Evolutionary conservation across 1,140 invertebrate genomes (phyloP), one percentile per base, ranked within the genome.

Genomic region (Gyrodactylus bullatarudis): DNA sequence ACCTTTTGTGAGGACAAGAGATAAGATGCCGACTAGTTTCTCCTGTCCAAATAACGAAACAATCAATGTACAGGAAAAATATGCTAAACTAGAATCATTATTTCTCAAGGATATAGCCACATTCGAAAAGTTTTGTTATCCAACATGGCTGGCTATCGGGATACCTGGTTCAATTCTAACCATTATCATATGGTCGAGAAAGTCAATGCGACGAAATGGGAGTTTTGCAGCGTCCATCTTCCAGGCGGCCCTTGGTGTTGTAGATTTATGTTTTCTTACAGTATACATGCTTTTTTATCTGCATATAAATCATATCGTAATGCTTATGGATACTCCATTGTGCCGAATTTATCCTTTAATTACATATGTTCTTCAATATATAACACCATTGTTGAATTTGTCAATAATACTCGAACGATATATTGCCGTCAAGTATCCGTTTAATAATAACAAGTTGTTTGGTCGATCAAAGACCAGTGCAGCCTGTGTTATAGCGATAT

Each of bases 341-440:
- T 71, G 70, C n/a, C 23, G 24, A 23, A 21, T 71, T 20, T 71
- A 23, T 71, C 70, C 70, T 1, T 20, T 71, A 23, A 71, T 71
- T 8, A 26, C 21, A 20, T 23, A 21, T 20, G 20, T 68, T 2
- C n/a, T 68, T 2, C 68, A 71, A 24, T 71, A 71, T 26, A 19
- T 26, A 25, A 23, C 70, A 71, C 70, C 70, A 16, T n/a, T 71
- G 20, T 8, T 71, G 23, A 71, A 23, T 71, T 71, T 71, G 24
- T 21, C 21, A 25, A 23, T 71, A 23, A 71, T 24, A 1, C 1
- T 26, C 1, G 68, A 68, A 26, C 23, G 70, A 71, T 71, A 23
- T 71, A 71, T 71, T 26, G 21, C 70, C 1, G 70, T 71, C 20
- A 23, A 24, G 8, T 71, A 71, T 71, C 70, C 70, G 8, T 24